Base-by-base conservation (phyloP, 1,140 invertebrate genomes). In the Conopomorpha cramerella region DNA sequence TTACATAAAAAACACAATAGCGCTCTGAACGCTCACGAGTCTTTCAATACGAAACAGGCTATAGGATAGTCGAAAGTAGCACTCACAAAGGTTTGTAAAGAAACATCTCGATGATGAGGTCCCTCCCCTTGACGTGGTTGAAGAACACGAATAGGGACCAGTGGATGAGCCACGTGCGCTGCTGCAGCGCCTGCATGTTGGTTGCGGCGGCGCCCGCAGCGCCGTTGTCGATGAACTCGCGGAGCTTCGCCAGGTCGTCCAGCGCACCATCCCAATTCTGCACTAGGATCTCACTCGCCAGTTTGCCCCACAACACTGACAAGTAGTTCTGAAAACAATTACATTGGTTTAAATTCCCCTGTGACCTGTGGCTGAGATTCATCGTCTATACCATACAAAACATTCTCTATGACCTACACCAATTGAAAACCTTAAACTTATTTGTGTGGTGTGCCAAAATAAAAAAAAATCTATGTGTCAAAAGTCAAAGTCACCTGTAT, bases 61-160 rank as follows among this genome's bases (percentile, higher is more conserved):
- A n/a, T n/a, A n/a, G n/a, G n/a, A n/a, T n/a, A n/a, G n/a, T n/a
- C n/a, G n/a, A n/a, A n/a, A n/a, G n/a, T 16, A 28, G 25, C 27
- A 82, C 86, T 83, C 79, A 94, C 84, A 93, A 83, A 28, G 92
- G 92, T 57, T 93, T 89, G 62, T 98, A 95, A n/a, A 99, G 79
- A 63, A 98, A 98, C 87, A 98, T 93, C 52, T 99, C 98, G 52
- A 99, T 98, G 39, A 99, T 94, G 3, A 97, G 83, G 65, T 98
- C 96, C 36, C 93, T 82, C 13, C 96, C 96, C 78, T 98, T 96
- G 0, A 90, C 86, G 63, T 98, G 95, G 77, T 99, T 99, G 80
- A 99, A 99, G 74, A 98, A 99, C 0, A 99, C 94, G 79, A 99
- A 98, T 10, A 99, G 83, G 49, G 93, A 94, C 98, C 98, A 99